Evolutionary conservation across 1,140 invertebrate species (phyloP), one percentile per base, ranked within the genome.

Genomic region (Argopecten irradians): DNA sequence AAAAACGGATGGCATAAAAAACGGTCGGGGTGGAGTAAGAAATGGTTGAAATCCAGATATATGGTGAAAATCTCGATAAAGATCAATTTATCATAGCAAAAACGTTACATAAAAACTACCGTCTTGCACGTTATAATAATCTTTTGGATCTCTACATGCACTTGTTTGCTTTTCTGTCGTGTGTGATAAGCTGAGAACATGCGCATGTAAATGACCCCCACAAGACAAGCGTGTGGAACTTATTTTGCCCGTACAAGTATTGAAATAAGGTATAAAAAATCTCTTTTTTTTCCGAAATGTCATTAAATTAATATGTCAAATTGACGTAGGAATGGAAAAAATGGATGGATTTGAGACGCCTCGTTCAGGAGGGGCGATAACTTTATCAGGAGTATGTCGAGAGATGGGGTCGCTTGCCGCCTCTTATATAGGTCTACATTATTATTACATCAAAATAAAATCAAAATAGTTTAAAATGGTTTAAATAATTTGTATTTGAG

Each of bases 41-140:
- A 71, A 71, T 71, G 55, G 55, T n/a, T 71, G 55, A 71, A 71
- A 71, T 71, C 55, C 22, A 71, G 55, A 71, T 71, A 71, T 71
- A 71, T 71, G 55, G 55, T n/a, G 55, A 5, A 71, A 28, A 71
- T 71, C 55, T 71, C 55, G 55, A 71, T 71, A 28, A 71, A n/a
- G 55, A 71, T 71, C 55, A 71, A 71, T 71, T 71, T 71, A 71
- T 71, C 55, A n/a, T 71, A 71, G 55, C 55, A 71, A 71, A 71
- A 71, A 71, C 55, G 55, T 71, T 71, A 71, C 22, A n/a, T 71
- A 71, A 71, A 71, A 71, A 71, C 55, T 71, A 16, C 55, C 28
- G 55, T 71, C 55, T 71, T 71, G 55, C 55, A 71, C 55, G 55
- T 16, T 28, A 71, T 71, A 16, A 71, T 71, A 71, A 71, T 71